phyloP scores from a whole-genome alignment of 1,140 invertebrate species.

The Micrasema longulum region DNA sequence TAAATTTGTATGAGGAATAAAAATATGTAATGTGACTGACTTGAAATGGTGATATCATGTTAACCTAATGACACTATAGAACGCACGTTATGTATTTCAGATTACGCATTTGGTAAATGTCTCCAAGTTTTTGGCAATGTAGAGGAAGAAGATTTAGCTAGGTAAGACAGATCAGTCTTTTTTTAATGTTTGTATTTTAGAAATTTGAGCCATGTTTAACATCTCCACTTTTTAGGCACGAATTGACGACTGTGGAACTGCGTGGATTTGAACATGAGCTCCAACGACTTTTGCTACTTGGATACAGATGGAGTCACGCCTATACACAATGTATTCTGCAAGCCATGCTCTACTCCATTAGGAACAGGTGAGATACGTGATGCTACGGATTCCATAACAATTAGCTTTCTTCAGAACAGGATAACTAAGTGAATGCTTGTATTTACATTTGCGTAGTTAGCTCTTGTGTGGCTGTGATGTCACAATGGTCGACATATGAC shows the following conservation, averaged over 20 bases:
- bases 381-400: no score
- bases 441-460: no score
- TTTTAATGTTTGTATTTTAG: background rate
- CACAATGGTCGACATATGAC: no score
- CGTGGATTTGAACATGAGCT: constrained; percentile 77
- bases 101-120: constrained; percentile 87
- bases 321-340: constrained; percentile 88
- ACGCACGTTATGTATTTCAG: constrained; percentile 69
- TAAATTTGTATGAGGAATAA: no score
- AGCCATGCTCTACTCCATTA: constrained; percentile 76
- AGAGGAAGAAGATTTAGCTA: constrained; percentile 71
- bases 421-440: no score
- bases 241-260: constrained; percentile 73
- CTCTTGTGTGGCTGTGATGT: no score
- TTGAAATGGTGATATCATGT: no score
- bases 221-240: constrained; percentile 62
- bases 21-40: no score
- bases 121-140: constrained; percentile 73
- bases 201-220: background rate
- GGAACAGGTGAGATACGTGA: constrained; percentile 70
- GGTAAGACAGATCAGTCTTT: constrained; percentile 61
- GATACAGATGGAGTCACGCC: constrained; percentile 83
- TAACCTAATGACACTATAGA: no score
- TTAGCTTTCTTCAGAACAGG: no score
- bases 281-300: constrained; percentile 74